Evolutionary conservation across 2,888 invertebrate genomes (phyloP).

Genomic region (Lamproptera curius): DNA sequence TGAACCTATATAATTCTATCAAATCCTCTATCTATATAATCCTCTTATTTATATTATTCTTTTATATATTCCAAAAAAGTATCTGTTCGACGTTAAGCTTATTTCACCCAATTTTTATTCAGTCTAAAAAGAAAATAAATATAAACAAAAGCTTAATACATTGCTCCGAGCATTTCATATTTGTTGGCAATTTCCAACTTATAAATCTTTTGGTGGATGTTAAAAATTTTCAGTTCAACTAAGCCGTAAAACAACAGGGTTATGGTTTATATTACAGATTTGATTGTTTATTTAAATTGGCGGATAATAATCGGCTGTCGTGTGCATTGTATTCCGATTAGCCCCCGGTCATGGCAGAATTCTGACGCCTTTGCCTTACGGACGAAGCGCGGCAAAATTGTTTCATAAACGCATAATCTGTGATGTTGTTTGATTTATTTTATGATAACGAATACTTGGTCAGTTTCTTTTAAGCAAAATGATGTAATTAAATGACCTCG

Average conservation of each 20-base stretch:
- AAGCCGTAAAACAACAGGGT: too few species aligned
- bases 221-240: too few species aligned
- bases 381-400: conserved; percentile 19
- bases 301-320: conserved; percentile 31
- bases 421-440: conserved; percentile 15
- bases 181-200: conserved; percentile 36
- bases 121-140: too few species aligned
- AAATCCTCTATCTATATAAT: too few species aligned
- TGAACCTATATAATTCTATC: too few species aligned
- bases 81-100: too few species aligned
- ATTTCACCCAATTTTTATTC: too few species aligned
- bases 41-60: too few species aligned
- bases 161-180: conserved; percentile 6
- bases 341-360: conserved; percentile 57
- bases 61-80: too few species aligned
- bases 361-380: conserved; percentile 55
- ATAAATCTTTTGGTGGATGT: conserved; percentile 37
- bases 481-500: too few species aligned
- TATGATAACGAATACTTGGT: not conserved
- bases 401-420: conserved; percentile 8
- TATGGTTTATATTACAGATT: conserved; percentile 12
- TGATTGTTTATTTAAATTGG: not conserved
- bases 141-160: conserved; percentile 5
- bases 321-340: conserved; percentile 23
- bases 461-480: not conserved